phyloP scores from a whole-genome alignment of 2,797 vertebrate species.

The Fistularia commersonii region DNA sequence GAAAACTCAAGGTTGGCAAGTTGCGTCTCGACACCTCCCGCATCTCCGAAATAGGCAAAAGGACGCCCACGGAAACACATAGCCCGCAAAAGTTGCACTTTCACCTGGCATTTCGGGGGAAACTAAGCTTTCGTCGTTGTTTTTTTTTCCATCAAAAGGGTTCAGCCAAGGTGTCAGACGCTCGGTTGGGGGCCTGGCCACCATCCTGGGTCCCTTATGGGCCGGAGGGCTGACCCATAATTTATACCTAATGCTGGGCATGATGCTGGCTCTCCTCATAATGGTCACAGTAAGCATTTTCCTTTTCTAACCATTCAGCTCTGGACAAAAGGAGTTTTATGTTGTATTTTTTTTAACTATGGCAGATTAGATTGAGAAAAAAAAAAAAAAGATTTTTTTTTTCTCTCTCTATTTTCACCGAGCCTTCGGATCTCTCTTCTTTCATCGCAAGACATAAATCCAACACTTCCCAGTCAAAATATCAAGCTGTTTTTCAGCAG shows the following conservation, averaged over 20 bases:
- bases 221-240: constrained; percentile 79
- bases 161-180: constrained; percentile 84
- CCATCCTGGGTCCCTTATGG: constrained; percentile 84
- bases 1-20: constrained; percentile 80
- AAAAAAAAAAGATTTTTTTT: too few relatives aligned
- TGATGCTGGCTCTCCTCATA: constrained; percentile 81
- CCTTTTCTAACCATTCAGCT: too few relatives aligned
- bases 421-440: too few relatives aligned
- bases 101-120: constrained; percentile 1
- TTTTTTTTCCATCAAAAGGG: constrained; percentile 46
- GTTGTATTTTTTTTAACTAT: neutral
- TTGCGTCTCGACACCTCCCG: constrained; percentile 5
- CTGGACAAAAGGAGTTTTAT: neutral
- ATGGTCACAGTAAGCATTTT: constrained; percentile 74
- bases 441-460: too few relatives aligned
- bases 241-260: constrained; percentile 81
- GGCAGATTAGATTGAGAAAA: too few relatives aligned
- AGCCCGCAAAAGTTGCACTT: neutral
- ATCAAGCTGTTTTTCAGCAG: too few relatives aligned
- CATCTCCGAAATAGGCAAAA: constrained; percentile 20
- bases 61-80: neutral
- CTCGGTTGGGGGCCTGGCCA: constrained; percentile 82
- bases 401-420: too few relatives aligned
- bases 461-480: too few relatives aligned
- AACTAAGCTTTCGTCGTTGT: constrained; percentile 5